Percentiles rank a stretch among this genome's conserved stretches.
Conservation (phyloP, 2,888 invertebrate genomes). For the Oithona nana region DNA sequence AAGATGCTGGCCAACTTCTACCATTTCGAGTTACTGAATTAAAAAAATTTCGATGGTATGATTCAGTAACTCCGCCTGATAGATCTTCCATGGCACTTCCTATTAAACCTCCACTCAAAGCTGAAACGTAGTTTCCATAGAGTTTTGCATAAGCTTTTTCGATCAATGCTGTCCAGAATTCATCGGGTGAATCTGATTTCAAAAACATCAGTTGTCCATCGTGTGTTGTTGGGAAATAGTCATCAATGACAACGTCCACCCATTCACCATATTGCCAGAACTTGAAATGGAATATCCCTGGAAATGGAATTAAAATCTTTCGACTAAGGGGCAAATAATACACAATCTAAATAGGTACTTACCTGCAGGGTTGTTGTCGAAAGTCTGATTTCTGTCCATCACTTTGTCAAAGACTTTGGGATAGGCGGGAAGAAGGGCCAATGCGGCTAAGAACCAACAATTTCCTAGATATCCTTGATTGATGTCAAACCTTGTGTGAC, state of each 20-base stretch:
- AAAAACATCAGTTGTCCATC: constrained; percentile 65
- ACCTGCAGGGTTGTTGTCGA: constrained; percentile 81
- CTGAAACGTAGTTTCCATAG: constrained; percentile 84
- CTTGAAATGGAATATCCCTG: constrained; percentile 58
- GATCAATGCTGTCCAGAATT: constrained; percentile 86
- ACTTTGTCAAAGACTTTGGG: constrained; percentile 75
- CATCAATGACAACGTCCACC: constrained; percentile 84
- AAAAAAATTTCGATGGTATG: too few species aligned
- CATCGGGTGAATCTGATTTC: constrained; percentile 64
- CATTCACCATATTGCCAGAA: constrained; percentile 89
- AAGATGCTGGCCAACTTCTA: too few species aligned
- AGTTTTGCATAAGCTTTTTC: too few species aligned
- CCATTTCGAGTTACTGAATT: too few species aligned
- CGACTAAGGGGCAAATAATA: too few species aligned
- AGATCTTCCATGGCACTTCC: constrained; percentile 99
- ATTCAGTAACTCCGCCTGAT: constrained; percentile 42
- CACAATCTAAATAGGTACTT: too few species aligned
- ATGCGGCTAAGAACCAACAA: constrained; percentile 88
- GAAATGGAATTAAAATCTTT: too few species aligned
- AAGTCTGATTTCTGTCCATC: constrained; percentile 85
- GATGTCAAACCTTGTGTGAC: constrained; percentile 90
- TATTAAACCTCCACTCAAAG: constrained; percentile 86
- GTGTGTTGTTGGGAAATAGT: constrained; percentile 62
- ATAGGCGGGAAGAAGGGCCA: constrained; percentile 77
- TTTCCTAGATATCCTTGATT: constrained; percentile 55